These are phyloP conservation scores for Dione vanillae DNA, from an alignment of 2,888 invertebrate genomes.

Conservation along the genomic window DNA sequence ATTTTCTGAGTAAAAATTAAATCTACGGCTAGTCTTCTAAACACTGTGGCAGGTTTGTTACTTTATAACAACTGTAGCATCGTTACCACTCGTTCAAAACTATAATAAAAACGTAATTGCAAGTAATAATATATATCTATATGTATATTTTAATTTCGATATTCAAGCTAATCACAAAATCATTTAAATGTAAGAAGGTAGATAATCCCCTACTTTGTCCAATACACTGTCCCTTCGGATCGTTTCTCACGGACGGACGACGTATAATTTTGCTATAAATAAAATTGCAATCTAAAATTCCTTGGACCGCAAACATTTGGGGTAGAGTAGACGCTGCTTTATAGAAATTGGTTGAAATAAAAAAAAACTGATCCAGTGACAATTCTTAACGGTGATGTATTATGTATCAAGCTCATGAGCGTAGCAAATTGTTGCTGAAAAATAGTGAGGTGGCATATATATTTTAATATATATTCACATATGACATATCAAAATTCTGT, in stretches of 20 bases:
- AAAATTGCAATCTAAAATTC: constrained; percentile 78
- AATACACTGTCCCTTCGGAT: constrained; percentile 31
- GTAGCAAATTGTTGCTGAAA: too few relatives aligned
- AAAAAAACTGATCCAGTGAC: neutral
- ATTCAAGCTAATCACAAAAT: neutral
- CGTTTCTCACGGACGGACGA: constrained; percentile 68
- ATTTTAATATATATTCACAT: too few relatives aligned
- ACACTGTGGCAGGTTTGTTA: too few relatives aligned
- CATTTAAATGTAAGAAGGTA: constrained; percentile 42
- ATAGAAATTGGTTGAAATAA: constrained; percentile 4
- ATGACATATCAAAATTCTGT: too few relatives aligned
- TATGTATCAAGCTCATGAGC: neutral
- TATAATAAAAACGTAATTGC: too few relatives aligned
- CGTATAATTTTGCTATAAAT: constrained; percentile 81
- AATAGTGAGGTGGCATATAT: too few relatives aligned
- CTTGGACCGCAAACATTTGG: constrained; percentile 59
- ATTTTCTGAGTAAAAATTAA: too few relatives aligned
- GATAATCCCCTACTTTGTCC: constrained; percentile 45
- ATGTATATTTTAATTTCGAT: neutral
- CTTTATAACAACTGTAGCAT: too few relatives aligned
- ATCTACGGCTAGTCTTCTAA: too few relatives aligned
- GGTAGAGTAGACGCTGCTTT: constrained; percentile 1
- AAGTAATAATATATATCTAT: too few relatives aligned
- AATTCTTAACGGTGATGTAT: neutral
- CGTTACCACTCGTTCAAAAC: too few relatives aligned